Conservation (phyloP, 2,797 vertebrate species). For the Sciurus vulgaris region DNA sequence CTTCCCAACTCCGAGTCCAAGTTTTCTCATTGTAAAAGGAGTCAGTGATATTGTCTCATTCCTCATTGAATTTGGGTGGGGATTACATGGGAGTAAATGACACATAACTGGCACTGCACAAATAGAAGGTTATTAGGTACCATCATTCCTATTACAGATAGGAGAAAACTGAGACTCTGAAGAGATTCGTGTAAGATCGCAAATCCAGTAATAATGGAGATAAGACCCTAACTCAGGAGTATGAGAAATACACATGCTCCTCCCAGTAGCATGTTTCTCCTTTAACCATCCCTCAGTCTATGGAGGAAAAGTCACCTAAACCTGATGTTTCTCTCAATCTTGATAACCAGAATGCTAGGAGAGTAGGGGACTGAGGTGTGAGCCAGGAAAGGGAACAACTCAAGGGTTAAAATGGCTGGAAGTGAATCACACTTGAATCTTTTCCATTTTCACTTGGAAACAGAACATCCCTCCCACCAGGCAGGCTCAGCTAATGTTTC, state of each 20-base stretch:
- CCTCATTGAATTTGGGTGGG: neutral
- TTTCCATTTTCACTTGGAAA: constrained; percentile 82
- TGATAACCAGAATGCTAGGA: neutral
- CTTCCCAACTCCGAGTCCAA: neutral
- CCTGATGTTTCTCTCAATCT: neutral
- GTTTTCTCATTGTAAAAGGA: neutral
- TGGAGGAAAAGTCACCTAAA: neutral
- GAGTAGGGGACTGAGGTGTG: neutral
- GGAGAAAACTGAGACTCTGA: neutral
- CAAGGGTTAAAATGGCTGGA: constrained; percentile 73
- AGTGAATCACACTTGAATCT: constrained; percentile 76
- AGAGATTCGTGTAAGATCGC: neutral
- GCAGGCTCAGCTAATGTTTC: constrained; percentile 78
- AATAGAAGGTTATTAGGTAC: neutral
- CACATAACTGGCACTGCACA: neutral
- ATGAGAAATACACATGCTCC: neutral
- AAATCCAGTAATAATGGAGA: neutral
- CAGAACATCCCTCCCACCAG: constrained; percentile 74
- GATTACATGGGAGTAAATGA: neutral
- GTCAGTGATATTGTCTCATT: neutral
- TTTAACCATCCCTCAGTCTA: neutral
- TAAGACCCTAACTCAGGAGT: neutral
- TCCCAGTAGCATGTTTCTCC: neutral
- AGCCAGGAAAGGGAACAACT: constrained; percentile 7
- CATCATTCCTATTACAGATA: neutral